These are phyloP conservation scores for Agrotis ipsilon DNA, from an alignment of 2,888 invertebrate species.

Conservation along the genomic window DNA sequence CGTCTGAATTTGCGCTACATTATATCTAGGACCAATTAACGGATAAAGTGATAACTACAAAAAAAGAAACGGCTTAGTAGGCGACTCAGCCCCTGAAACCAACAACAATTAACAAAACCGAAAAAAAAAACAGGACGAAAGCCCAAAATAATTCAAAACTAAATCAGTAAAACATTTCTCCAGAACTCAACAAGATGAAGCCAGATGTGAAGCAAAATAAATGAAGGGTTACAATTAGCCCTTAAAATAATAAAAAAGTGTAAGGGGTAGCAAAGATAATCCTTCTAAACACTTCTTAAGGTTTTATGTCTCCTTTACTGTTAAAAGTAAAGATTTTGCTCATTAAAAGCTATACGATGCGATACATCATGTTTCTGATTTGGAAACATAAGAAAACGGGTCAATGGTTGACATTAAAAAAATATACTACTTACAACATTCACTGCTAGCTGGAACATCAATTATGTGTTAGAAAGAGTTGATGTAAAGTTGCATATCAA, in stretches of 20 bases:
- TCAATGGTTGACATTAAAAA: neutral
- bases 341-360: conserved; percentile 22
- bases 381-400: no score
- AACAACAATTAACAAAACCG: neutral
- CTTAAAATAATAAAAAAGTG: conserved; percentile 78
- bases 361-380: neutral
- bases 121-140: neutral
- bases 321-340: conserved; percentile 45
- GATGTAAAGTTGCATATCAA: no score
- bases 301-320: conserved; percentile 82
- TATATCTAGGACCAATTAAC: no score
- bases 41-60: no score
- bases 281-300: conserved; percentile 79
- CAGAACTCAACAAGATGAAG: conserved; percentile 37
- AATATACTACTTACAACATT: no score
- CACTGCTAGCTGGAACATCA: no score
- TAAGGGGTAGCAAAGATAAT: conserved; percentile 78
- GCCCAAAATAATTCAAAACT: conserved; percentile 9
- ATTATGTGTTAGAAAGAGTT: no score
- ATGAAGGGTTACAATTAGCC: conserved; percentile 73
- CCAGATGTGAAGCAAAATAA: conserved; percentile 54
- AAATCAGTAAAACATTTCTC: conserved; percentile 19
- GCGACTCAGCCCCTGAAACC: no score
- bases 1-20: no score
- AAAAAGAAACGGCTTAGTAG: neutral